phyloP scores from a whole-genome alignment of 2,113 vertebrate genomes.

The Choloepus hoffmanni region DNA sequence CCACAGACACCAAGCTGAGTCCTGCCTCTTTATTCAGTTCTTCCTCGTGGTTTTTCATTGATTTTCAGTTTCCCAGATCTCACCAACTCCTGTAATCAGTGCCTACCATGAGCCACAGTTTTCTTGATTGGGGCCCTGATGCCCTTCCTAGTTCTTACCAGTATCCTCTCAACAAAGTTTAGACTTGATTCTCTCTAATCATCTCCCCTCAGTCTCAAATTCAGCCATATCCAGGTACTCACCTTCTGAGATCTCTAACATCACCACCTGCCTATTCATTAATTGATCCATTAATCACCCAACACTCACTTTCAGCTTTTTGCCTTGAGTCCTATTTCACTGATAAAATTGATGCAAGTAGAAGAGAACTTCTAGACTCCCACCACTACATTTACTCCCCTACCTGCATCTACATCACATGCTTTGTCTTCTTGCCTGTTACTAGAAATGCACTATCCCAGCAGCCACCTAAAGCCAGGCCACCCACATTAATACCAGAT shows the following conservation, averaged over 20 bases:
- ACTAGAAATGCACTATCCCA: not conserved
- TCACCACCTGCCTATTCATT: not conserved
- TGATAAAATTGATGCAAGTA: not conserved
- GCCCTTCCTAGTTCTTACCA: not conserved
- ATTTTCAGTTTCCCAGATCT: not conserved
- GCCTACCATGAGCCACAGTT: not conserved
- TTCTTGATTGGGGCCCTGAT: not conserved
- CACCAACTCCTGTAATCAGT: not conserved
- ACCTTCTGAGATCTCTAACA: not conserved
- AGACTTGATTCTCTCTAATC: not conserved
- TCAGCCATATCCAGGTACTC: not conserved
- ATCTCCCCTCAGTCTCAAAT: not conserved
- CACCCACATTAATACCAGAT: not conserved
- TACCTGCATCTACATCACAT: not conserved
- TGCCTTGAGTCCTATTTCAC: not conserved
- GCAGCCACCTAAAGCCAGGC: not conserved
- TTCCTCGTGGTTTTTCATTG: not conserved
- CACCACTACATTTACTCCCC: not conserved
- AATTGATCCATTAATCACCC: not conserved
- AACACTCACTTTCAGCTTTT: not conserved
- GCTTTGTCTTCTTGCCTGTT: not conserved
- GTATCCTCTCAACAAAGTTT: not conserved
- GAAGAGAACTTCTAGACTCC: not conserved
- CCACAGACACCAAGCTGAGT: too few species aligned
- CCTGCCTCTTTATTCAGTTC: not conserved